Percentiles rank a stretch among this genome's conserved stretches.
Evolutionary conservation across 2,113 vertebrate species (phyloP).

Genomic region (Dipodomys merriami): DNA sequence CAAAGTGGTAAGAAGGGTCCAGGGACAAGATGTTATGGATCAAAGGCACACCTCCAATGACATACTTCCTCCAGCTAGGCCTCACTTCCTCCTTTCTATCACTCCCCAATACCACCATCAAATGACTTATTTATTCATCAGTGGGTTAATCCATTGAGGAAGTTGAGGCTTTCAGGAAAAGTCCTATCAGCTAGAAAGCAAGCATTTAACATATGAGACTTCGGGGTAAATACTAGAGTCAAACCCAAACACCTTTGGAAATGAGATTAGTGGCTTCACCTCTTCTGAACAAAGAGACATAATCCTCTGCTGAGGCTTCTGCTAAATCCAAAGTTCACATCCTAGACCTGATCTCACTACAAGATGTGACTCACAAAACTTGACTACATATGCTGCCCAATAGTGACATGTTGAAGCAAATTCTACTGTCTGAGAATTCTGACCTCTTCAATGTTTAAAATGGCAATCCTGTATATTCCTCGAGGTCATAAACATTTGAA

Average conservation of each 20-base stretch:
- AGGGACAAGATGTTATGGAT: neutral
- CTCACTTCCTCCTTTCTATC: no score
- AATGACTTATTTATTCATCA: no score
- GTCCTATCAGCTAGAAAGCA: neutral
- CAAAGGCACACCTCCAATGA: neutral
- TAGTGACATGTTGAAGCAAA: neutral
- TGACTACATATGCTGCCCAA: neutral
- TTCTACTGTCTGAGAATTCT: constrained; percentile 2
- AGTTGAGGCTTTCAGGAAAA: neutral
- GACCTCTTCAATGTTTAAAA: constrained; percentile 40
- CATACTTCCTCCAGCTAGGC: neutral
- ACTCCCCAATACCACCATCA: no score
- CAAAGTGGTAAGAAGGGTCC: neutral
- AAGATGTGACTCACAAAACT: neutral
- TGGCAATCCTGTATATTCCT: constrained; percentile 20
- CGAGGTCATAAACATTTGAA: constrained; percentile 53
- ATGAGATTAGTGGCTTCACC: neutral
- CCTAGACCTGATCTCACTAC: neutral
- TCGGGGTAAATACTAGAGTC: neutral
- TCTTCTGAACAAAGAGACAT: neutral
- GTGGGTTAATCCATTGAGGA: no score
- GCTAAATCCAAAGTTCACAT: constrained; percentile 35
- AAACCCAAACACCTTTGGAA: constrained; percentile 17
- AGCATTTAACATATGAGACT: neutral
- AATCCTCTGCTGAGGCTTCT: neutral